phyloP scores from a whole-genome alignment of 1,140 invertebrate genomes.

The Akabosia matsudoensis region DNA sequence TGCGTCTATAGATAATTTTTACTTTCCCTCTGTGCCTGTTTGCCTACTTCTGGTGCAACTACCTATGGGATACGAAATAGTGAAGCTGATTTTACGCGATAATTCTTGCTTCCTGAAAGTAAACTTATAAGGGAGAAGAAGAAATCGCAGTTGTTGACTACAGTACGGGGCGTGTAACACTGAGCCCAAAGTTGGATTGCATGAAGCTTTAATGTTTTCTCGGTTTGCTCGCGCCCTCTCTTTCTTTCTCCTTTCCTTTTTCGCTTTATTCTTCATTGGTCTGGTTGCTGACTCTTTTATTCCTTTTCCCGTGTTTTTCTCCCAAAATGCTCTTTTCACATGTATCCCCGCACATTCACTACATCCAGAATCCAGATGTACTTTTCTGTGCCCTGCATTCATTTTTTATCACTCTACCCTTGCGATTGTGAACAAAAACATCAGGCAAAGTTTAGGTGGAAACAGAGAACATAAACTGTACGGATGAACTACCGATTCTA shows the following conservation, averaged over 20 bases:
- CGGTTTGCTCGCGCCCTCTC: neutral
- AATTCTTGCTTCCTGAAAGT: neutral
- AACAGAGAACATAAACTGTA: no score
- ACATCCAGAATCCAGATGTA: no score
- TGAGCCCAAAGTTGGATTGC: neutral
- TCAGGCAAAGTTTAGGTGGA: no score
- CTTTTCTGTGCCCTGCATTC: no score
- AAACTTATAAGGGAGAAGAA: neutral
- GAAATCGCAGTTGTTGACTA: conserved; percentile 3
- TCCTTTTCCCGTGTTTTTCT: neutral
- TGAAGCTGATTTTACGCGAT: no score
- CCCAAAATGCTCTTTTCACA: neutral
- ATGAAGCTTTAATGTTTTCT: neutral
- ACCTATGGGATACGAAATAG: no score
- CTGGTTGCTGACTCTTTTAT: neutral
- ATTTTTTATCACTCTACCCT: neutral
- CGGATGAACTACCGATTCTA: no score
- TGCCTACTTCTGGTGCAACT: no score
- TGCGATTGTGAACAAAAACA: neutral
- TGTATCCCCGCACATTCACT: no score
- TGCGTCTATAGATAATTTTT: no score
- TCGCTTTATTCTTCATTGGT: neutral
- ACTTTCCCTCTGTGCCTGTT: no score
- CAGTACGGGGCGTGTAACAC: conserved; percentile 20
- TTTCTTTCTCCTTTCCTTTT: neutral